phyloP scores from a whole-genome alignment of 1,140 invertebrate genomes.

The Atta texana region DNA sequence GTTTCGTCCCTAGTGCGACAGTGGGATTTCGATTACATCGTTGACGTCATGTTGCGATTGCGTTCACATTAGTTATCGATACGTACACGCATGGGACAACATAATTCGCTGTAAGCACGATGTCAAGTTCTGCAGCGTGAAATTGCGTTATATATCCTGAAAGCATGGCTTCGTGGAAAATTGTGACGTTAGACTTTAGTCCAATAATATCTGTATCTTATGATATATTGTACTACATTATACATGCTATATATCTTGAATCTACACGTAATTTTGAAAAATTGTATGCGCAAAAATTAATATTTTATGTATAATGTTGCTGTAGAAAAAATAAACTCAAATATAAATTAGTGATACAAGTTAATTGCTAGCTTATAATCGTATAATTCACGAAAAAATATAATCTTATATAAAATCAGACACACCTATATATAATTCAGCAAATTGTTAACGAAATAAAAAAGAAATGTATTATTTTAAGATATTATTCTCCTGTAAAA shows the following conservation, averaged over 20 bases:
- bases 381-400: not conserved
- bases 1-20: conserved; percentile 54
- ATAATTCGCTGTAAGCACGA: conserved; percentile 63
- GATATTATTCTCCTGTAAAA: not conserved
- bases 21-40: conserved; percentile 57
- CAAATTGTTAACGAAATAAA: not conserved
- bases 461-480: not conserved
- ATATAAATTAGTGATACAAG: not conserved
- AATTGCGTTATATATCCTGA: conserved; percentile 23
- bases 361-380: not conserved
- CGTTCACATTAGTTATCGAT: conserved; percentile 68
- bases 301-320: not conserved
- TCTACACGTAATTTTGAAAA: not conserved
- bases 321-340: not conserved
- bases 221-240: not conserved
- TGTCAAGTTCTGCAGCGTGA: conserved; percentile 15
- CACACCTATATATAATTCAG: not conserved
- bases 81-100: conserved; percentile 51
- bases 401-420: not conserved
- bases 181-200: not conserved
- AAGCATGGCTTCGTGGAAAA: not conserved
- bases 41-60: conserved; percentile 10
- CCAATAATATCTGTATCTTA: not conserved
- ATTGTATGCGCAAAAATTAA: not conserved
- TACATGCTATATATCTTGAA: not conserved